Conservation (phyloP, 1,140 invertebrate species). For the Polypedilum pembai region DNA sequence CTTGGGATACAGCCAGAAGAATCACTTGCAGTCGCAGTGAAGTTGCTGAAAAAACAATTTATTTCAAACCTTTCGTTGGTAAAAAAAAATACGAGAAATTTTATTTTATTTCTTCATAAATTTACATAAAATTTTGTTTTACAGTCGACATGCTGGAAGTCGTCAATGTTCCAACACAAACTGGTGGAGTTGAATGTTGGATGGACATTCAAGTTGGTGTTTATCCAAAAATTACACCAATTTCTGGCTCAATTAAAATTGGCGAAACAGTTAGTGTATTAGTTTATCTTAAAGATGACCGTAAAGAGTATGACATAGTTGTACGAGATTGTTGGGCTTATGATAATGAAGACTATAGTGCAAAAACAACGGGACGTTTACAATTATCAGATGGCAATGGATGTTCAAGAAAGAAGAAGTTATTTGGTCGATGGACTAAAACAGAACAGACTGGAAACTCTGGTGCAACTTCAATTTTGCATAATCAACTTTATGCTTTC, state of each 20-base stretch:
- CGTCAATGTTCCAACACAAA: constrained; percentile 53
- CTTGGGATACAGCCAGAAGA: constrained; percentile 52
- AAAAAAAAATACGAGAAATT: constrained; percentile 41
- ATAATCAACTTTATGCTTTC: constrained; percentile 62
- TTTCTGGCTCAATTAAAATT: constrained; percentile 52
- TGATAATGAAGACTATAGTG: constrained; percentile 56
- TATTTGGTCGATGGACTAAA: constrained; percentile 58
- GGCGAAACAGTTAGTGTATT: constrained; percentile 62
- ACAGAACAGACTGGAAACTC: constrained; percentile 49
- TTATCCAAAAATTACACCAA: constrained; percentile 53
- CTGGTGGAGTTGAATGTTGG: constrained; percentile 61
- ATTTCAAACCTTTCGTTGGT: constrained; percentile 61
- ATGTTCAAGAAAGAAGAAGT: constrained; percentile 58
- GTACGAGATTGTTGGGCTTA: constrained; percentile 68
- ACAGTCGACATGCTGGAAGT: constrained; percentile 47
- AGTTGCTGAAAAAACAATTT: constrained; percentile 54
- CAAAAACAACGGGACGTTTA: constrained; percentile 51
- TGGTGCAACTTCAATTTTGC: constrained; percentile 56
- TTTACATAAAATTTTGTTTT: background rate
- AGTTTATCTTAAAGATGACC: constrained; percentile 59
- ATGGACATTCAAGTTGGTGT: constrained; percentile 66
- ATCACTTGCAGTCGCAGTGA: constrained; percentile 51
- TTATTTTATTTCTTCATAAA: background rate
- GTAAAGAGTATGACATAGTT: constrained; percentile 56
- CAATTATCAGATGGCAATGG: constrained; percentile 58